phyloP scores from a whole-genome alignment of 2,888 invertebrate genomes.

The Pandemis corylana region DNA sequence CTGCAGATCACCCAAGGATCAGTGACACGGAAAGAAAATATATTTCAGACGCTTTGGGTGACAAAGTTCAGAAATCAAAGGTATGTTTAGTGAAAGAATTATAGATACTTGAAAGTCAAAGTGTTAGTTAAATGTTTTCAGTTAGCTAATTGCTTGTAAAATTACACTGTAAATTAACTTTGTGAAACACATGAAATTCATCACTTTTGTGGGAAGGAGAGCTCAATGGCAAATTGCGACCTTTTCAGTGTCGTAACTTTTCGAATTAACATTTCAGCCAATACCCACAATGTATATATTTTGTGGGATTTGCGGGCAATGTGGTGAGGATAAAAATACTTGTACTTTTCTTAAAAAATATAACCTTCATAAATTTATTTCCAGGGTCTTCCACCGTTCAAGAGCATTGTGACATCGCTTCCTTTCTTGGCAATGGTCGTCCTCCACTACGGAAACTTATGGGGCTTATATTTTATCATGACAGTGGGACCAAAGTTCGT shows the following conservation, averaged over 20 bases:
- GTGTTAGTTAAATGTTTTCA: too few species aligned
- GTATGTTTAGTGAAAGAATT: conserved; percentile 67
- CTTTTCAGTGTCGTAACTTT: background rate
- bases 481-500: conserved; percentile 91
- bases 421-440: conserved; percentile 88
- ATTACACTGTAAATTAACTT: too few species aligned
- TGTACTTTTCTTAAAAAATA: background rate
- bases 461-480: conserved; percentile 91
- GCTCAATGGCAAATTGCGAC: background rate
- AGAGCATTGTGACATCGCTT: conserved; percentile 85
- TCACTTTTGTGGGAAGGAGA: background rate
- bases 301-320: background rate
- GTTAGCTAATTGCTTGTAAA: too few species aligned
- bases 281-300: conserved; percentile 43
- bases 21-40: conserved; percentile 86
- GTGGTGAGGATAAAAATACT: background rate
- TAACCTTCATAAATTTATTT: conserved; percentile 52
- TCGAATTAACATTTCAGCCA: background rate
- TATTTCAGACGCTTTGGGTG: conserved; percentile 86
- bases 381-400: conserved; percentile 88
- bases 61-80: conserved; percentile 83
- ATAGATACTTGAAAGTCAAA: background rate
- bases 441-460: conserved; percentile 90
- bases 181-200: too few species aligned
- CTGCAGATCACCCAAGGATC: conserved; percentile 86